These are phyloP conservation scores for Zaprionus lineosus DNA, from an alignment of 2,888 invertebrate genomes.

Conservation along the genomic window DNA sequence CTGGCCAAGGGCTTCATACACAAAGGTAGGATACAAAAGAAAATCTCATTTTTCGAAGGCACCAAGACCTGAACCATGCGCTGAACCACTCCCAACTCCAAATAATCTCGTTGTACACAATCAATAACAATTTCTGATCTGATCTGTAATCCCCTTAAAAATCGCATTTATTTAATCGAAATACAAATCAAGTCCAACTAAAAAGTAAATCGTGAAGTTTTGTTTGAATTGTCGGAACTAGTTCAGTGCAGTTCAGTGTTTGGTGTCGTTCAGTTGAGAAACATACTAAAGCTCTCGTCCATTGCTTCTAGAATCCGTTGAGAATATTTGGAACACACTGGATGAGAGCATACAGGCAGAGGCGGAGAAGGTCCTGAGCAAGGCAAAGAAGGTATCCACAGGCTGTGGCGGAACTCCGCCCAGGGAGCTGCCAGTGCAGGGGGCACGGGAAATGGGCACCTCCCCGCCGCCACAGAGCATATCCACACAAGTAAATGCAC, in stretches of 20 bases:
- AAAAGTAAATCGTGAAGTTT: conserved; percentile 44
- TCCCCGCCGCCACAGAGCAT: conserved; percentile 94
- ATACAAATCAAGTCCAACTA: conserved; percentile 63
- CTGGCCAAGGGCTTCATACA: conserved; percentile 83
- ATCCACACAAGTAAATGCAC: conserved; percentile 89
- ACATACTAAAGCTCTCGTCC: conserved; percentile 47
- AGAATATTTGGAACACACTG: conserved; percentile 82
- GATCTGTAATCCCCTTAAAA: conserved; percentile 55
- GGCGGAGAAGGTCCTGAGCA: conserved; percentile 71
- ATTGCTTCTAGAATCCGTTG: conserved; percentile 75
- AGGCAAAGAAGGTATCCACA: conserved; percentile 83
- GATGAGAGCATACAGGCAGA: conserved; percentile 82
- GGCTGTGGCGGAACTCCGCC: conserved; percentile 87
- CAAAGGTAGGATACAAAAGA: conserved; percentile 87
- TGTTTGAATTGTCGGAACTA: conserved; percentile 50
- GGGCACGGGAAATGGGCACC: conserved; percentile 87
- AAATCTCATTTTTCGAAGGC: conserved; percentile 89
- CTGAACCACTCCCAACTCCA: conserved; percentile 42
- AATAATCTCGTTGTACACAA: conserved; percentile 47
- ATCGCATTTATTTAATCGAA: conserved; percentile 74
- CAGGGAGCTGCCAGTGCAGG: conserved; percentile 78
- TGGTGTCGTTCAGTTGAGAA: no score
- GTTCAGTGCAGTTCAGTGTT: no score
- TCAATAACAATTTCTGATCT: conserved; percentile 25
- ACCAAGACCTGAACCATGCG: conserved; percentile 84